Evolutionary conservation across 2,888 invertebrate species (phyloP), one percentile per base, ranked within the genome.

Genomic region (Agrilus mali): DNA sequence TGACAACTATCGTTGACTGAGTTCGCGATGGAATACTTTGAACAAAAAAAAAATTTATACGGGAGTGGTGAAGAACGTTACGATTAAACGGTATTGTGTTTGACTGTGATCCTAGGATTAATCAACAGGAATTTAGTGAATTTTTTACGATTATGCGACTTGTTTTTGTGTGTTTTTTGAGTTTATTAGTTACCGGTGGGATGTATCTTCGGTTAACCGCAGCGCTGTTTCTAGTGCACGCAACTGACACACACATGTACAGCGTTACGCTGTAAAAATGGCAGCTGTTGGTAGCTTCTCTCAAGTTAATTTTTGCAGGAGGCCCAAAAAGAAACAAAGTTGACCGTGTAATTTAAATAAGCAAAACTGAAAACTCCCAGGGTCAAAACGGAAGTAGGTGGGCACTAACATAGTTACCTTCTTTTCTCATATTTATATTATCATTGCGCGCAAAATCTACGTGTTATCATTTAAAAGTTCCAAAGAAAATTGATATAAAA

Each of bases 1-100:
- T 75, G 74, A 73, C 73, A 74, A 73, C 71, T 65, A 66, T 65
- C 69, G 69, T 67, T 67, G 64, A 64, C 67, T 67, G 68, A 67
- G 67, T 70, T 68, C 65, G 65, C 68, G 64, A 68, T 66, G 66
- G 64, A 63, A 65, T 66, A 66, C 64, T 66, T 64, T 65, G 62
- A 65, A 68, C 62, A 63, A 66, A 63, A 68, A 69, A 66, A 63
- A 69, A 67, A 67, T 61, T 56, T 58, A 57, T 60, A 55, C 61
- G 58, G 54, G 53, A 53, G 50, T 50, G 52, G 48, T 53, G 48
- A 53, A 58, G 56, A 60, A 57, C 55, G 33, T 34, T 16, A 22
- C 16, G 12, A 41, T 33, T 15, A 16, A 31, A 27, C 15, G 17
- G 33, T 15, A 16, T 20, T 27, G 27, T 27, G 27, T 27, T 27